These are phyloP conservation scores for Megathymus violae DNA, from an alignment of 1,140 invertebrate species.

Conservation along the genomic window DNA sequence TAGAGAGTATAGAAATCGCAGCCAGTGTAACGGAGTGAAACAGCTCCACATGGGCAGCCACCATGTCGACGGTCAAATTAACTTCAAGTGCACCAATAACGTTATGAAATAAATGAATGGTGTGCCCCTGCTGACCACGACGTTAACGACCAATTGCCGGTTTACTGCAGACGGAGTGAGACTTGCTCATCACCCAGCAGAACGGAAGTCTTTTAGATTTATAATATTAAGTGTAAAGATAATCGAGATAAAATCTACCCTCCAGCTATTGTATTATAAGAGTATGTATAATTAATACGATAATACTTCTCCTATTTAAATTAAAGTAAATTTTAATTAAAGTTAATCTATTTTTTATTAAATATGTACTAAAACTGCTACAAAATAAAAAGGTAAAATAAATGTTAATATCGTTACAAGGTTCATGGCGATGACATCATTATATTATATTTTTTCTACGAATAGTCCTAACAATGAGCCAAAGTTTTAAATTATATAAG, in stretches of 20 bases:
- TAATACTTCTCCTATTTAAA: too few species aligned
- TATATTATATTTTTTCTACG: background rate
- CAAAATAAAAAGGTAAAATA: too few species aligned
- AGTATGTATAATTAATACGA: too few species aligned
- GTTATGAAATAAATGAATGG: conserved; percentile 51
- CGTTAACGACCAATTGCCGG: background rate
- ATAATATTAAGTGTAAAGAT: too few species aligned
- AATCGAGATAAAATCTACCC: too few species aligned
- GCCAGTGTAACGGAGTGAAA: conserved; percentile 67
- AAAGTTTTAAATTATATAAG: background rate
- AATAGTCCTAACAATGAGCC: background rate
- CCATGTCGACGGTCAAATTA: conserved; percentile 74
- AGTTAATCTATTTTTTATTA: too few species aligned
- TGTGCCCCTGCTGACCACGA: conserved; percentile 5
- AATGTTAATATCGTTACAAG: background rate
- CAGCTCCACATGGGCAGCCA: conserved; percentile 58
- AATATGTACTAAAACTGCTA: too few species aligned
- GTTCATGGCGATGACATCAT: background rate
- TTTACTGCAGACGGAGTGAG: background rate
- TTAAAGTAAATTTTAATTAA: too few species aligned
- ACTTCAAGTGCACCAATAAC: conserved; percentile 60
- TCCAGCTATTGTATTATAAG: too few species aligned
- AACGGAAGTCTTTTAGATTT: too few species aligned
- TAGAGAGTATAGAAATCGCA: conserved; percentile 54
- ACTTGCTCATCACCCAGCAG: background rate